Evolutionary conservation across 2,113 vertebrate species (phyloP), one percentile per base, ranked within the genome.

Genomic region (Aspiorhynchus laticeps): DNA sequence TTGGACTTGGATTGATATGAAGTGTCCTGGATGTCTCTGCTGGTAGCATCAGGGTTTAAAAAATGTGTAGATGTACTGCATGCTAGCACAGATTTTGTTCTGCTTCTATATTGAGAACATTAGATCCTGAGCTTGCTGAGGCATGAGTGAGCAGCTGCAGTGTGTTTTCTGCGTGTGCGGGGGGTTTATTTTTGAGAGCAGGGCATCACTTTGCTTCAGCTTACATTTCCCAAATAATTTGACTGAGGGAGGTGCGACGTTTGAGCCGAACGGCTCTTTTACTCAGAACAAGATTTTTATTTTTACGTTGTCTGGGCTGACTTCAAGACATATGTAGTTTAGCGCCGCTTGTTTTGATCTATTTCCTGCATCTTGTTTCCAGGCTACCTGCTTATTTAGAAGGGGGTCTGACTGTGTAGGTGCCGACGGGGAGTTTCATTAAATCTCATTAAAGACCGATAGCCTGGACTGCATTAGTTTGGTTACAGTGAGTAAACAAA

Each of bases 151-250:
- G 75, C 85, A 46, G 61, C 59, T 88, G 77, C 31, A 48, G 76
- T 74, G 43, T 84, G 69, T 78, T 48, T 87, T n/a, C 28, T 48
- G 53, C 71, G 0, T 48, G 43, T 77, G 33, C 31, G 26, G 46
- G 43, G 21, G 51, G 26, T 48, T 21, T 82, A 74, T 86, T 85
- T 83, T 80, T 73, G 26, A 33, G 33, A 59, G 51, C 65, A 84
- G 83, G 69, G 69, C 80, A 83, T 71, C 61, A 83, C 69, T 74
- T 83, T 69, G 24, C 76, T 75, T 85, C 31, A 51, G 80, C 71
- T n/a, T 51, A 43, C 73, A 79, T 36, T 84, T 87, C 43, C n/a
- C 5, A 10, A 75, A 81, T 76, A 89, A 85, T 87, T 85, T 87
- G 31, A 67, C 48, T 43, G 24, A 74, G 59, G 31, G 17, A 56